These are phyloP conservation scores for Alexandromys fortis DNA, from an alignment of 2,113 vertebrate genomes.

Conservation along the genomic window DNA sequence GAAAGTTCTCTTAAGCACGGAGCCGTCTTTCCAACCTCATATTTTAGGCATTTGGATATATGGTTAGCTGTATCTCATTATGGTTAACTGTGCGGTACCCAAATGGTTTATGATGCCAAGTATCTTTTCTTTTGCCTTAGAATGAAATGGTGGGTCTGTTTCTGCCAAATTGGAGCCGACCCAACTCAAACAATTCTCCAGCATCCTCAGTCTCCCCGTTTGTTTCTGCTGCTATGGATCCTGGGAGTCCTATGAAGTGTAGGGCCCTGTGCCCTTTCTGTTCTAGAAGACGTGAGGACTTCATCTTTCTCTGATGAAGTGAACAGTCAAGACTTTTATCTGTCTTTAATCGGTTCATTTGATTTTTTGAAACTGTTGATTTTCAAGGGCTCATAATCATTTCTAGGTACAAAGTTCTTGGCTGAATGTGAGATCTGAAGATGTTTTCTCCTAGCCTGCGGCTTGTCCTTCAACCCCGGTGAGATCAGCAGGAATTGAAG, in stretches of 20 bases:
- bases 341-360: background rate
- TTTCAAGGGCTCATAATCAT: background rate
- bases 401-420: background rate
- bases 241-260: background rate
- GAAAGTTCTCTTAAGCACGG: background rate
- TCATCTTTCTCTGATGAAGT: background rate
- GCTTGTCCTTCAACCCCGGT: background rate
- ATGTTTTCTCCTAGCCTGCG: background rate
- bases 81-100: background rate
- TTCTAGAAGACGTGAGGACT: background rate
- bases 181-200: slow-evolving; percentile 27
- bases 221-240: background rate
- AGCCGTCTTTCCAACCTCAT: too few species aligned
- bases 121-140: background rate
- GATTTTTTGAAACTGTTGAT: background rate
- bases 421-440: background rate
- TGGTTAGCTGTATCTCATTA: background rate
- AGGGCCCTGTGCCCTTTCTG: background rate
- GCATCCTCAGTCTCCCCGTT: background rate
- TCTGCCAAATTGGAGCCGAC: slow-evolving; percentile 65
- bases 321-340: background rate
- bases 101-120: background rate
- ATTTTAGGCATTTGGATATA: background rate
- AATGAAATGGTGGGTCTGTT: background rate
- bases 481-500: background rate